phyloP scores from a whole-genome alignment of 2,888 invertebrate species.

The Drosophila percnosoma region DNA sequence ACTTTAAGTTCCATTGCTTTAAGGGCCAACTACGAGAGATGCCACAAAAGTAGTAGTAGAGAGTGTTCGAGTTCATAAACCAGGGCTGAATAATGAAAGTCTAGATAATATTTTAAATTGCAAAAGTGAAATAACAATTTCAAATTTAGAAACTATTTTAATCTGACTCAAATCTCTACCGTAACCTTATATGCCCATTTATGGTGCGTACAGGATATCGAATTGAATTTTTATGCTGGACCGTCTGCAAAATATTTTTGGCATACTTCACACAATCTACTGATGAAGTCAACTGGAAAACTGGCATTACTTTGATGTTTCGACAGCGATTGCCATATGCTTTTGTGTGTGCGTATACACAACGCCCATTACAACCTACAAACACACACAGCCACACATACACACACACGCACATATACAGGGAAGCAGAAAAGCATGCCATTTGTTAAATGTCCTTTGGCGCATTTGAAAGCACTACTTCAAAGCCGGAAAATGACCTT shows the following conservation, averaged over 20 bases:
- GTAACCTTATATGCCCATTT: background rate
- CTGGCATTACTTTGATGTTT: conserved; percentile 78
- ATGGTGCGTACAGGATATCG: background rate
- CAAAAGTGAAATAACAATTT: background rate
- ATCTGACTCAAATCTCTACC: background rate
- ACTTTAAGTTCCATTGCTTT: conserved; percentile 45
- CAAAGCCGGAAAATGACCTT: conserved; percentile 75
- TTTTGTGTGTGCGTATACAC: conserved; percentile 15
- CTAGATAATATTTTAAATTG: background rate
- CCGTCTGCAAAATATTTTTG: conserved; percentile 72
- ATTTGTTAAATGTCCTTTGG: conserved; percentile 79
- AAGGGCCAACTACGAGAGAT: conserved; percentile 8
- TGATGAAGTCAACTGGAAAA: conserved; percentile 80
- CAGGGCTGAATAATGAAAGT: no score
- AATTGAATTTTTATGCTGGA: conserved; percentile 21
- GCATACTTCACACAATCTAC: conserved; percentile 80
- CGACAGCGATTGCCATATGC: conserved; percentile 67
- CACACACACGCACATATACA: conserved; percentile 6
- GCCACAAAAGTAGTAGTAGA: background rate
- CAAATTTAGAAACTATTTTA: background rate
- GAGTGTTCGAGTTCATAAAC: background rate
- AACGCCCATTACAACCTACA: conserved; percentile 27
- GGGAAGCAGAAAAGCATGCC: conserved; percentile 54
- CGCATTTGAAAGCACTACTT: conserved; percentile 75
- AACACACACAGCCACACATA: background rate